Conservation (phyloP, 2,113 vertebrate species). For the Podocnemis expansa region DNA sequence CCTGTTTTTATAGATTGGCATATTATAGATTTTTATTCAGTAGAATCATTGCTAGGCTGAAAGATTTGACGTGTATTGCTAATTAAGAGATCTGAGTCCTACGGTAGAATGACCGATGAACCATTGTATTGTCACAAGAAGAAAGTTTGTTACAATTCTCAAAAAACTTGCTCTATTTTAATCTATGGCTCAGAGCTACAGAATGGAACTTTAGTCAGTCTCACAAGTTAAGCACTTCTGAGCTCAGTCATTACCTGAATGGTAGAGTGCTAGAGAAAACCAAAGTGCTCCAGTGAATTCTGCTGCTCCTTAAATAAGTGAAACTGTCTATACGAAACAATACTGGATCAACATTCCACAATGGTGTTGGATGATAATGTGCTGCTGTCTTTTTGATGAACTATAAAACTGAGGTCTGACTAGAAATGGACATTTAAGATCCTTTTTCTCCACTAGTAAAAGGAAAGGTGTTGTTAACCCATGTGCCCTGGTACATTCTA, state of each 20-base stretch:
- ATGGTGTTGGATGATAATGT: not conserved
- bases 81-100: not conserved
- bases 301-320: not conserved
- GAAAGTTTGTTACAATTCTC: not conserved
- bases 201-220: not conserved
- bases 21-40: too few relatives aligned
- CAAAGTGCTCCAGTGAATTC: not conserved
- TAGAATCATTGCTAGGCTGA: not conserved
- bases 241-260: not conserved
- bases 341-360: conserved; percentile 6
- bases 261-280: not conserved
- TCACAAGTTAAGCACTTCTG: rapidly evolving
- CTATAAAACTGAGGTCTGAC: not conserved
- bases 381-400: not conserved
- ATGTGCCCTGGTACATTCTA: not conserved
- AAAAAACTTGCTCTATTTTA: not conserved
- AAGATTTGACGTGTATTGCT: not conserved
- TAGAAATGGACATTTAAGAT: not conserved
- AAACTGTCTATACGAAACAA: not conserved
- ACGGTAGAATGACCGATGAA: not conserved
- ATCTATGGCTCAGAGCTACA: not conserved
- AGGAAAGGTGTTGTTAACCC: not conserved
- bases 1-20: too few relatives aligned
- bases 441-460: conserved; percentile 8
- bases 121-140: not conserved